These are phyloP conservation scores for Alcedo atthis DNA, from an alignment of 2,797 vertebrate species.

Conservation along the genomic window DNA sequence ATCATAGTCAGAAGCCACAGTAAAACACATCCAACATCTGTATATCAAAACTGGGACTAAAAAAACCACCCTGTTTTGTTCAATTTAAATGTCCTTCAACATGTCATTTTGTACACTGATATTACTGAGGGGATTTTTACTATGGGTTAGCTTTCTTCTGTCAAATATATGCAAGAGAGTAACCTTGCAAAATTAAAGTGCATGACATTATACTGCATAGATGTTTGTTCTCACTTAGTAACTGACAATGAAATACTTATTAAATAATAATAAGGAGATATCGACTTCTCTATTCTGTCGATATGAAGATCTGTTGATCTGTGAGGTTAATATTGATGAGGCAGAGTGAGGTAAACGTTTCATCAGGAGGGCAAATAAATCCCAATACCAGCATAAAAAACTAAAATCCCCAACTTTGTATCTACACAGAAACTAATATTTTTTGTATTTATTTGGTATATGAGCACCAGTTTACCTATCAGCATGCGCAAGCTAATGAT, in stretches of 20 bases:
- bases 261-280: constrained; percentile 77
- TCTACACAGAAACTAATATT: neutral
- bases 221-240: constrained; percentile 67
- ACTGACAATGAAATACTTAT: constrained; percentile 75
- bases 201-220: constrained; percentile 38
- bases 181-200: constrained; percentile 49
- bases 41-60: constrained; percentile 71
- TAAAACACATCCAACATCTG: constrained; percentile 72
- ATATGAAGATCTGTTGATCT: constrained; percentile 75
- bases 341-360: constrained; percentile 52
- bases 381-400: neutral
- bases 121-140: constrained; percentile 50
- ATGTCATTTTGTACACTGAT: constrained; percentile 42
- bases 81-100: constrained; percentile 72
- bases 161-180: neutral
- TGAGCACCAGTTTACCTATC: neutral
- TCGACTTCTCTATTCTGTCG: constrained; percentile 70
- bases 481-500: neutral
- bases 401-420: neutral
- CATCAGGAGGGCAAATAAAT: constrained; percentile 49
- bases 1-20: constrained; percentile 69
- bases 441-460: constrained; percentile 13
- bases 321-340: constrained; percentile 69
- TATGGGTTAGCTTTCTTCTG: constrained; percentile 38
- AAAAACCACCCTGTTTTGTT: constrained; percentile 62